A percentile compares a stretch with the other conserved stretches of the same genome.
These are phyloP conservation scores for Drosophila antonietae DNA, from an alignment of 2,888 invertebrate species.

Conservation along the genomic window DNA sequence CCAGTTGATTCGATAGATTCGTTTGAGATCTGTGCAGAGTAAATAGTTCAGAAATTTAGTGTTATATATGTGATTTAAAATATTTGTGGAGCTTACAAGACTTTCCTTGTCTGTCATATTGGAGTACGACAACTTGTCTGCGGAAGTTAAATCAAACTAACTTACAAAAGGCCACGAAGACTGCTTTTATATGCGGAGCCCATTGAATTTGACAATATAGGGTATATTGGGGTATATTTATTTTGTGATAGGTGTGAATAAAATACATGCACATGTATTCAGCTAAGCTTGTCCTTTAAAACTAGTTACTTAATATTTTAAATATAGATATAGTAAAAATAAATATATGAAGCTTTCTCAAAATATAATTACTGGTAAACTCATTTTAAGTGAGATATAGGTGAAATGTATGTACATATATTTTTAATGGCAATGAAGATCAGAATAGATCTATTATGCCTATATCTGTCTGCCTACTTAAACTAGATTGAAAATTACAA, in stretches of 20 bases:
- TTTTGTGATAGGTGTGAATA: neutral
- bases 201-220: neutral
- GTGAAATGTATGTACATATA: neutral
- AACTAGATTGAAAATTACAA: too few relatives aligned
- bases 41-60: neutral
- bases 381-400: neutral
- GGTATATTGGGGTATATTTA: slow-evolving; percentile 1
- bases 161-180: neutral
- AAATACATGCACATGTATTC: neutral
- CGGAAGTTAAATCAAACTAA: slow-evolving; percentile 10
- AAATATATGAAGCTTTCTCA: neutral
- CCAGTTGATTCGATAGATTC: slow-evolving; percentile 13
- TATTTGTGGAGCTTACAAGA: slow-evolving; percentile 35
- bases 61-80: neutral
- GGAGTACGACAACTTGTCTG: neutral
- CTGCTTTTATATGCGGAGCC: neutral
- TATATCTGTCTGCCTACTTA: too few relatives aligned
- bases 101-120: slow-evolving; percentile 46
- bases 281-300: neutral
- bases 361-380: neutral
- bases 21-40: slow-evolving; percentile 18
- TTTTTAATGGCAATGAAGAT: neutral
- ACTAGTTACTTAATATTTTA: neutral
- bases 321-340: neutral
- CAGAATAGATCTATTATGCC: neutral